These are phyloP conservation scores for Cloeon dipterum DNA, from an alignment of 2,888 invertebrate species.

Conservation along the genomic window DNA sequence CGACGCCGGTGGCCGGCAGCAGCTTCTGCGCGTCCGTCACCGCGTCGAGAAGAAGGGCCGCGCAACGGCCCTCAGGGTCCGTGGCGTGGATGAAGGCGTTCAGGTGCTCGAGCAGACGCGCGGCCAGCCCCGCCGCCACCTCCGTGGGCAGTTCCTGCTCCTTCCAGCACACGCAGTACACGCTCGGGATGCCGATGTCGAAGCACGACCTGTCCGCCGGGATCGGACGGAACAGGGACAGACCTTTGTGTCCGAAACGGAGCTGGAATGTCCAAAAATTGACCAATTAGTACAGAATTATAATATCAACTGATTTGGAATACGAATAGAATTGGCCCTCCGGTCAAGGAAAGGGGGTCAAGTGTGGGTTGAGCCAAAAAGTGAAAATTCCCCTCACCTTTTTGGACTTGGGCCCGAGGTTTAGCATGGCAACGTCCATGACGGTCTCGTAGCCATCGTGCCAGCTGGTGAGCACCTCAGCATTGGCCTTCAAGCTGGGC, in stretches of 20 bases:
- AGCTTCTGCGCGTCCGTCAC: neutral
- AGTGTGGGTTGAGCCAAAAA: too few relatives aligned
- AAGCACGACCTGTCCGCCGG: neutral
- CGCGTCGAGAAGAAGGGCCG: neutral
- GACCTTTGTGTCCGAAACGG: neutral
- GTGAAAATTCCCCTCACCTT: too few relatives aligned
- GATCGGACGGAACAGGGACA: neutral
- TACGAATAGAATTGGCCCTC: too few relatives aligned
- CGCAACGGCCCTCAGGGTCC: neutral
- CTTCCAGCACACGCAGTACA: neutral
- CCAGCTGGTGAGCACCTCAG: slow-evolving; percentile 2
- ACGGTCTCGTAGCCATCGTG: slow-evolving; percentile 20
- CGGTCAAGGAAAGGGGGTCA: too few relatives aligned
- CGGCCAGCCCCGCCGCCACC: neutral
- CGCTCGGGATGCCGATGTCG: neutral
- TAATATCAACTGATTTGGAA: too few relatives aligned
- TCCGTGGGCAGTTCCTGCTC: neutral
- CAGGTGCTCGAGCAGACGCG: neutral
- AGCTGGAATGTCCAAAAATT: too few relatives aligned
- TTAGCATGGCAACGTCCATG: slow-evolving; percentile 10
- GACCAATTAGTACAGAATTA: too few relatives aligned
- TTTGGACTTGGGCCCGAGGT: neutral
- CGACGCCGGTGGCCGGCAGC: neutral
- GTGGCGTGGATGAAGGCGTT: neutral
- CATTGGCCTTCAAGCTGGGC: slow-evolving; percentile 14